A percentile compares a stretch with the other conserved stretches of the same genome.
Evolutionary conservation across 2,113 vertebrate genomes (phyloP).

Genomic region (Asarcornis scutulata): DNA sequence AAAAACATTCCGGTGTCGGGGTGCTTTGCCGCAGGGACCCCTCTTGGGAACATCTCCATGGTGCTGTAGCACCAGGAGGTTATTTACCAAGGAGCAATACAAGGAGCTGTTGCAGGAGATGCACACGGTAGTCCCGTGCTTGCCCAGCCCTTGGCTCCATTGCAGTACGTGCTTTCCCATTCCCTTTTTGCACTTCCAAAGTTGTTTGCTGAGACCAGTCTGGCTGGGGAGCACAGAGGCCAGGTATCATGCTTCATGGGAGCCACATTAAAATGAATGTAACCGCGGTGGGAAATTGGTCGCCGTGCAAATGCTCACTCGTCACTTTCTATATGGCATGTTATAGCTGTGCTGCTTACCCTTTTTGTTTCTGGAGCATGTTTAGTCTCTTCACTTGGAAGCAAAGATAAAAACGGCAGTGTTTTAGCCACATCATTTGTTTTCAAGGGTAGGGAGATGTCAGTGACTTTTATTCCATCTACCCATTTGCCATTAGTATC

Average conservation of each 20-base stretch:
- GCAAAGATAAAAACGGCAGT: background rate
- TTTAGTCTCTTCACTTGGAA: background rate
- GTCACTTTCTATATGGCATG: background rate
- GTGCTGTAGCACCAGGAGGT: background rate
- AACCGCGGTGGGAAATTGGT: background rate
- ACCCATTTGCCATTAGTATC: background rate
- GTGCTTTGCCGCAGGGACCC: background rate
- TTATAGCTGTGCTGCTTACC: background rate
- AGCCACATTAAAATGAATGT: background rate
- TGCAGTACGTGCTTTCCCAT: background rate
- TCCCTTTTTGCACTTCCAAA: background rate
- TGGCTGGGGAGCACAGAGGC: background rate
- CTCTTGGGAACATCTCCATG: background rate
- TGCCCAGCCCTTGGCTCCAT: background rate
- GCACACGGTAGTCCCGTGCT: fast-evolving
- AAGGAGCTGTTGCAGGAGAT: background rate
- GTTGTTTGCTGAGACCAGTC: background rate
- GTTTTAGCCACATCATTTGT: background rate
- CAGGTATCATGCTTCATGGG: background rate
- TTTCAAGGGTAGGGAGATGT: background rate
- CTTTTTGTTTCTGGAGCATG: background rate
- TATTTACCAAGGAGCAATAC: background rate
- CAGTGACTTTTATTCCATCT: background rate
- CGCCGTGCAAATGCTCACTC: background rate
- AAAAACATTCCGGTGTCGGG: background rate